Evolutionary conservation across 2,797 vertebrate genomes (phyloP), one percentile per base, ranked within the genome.

Genomic region (Fistularia commersonii): DNA sequence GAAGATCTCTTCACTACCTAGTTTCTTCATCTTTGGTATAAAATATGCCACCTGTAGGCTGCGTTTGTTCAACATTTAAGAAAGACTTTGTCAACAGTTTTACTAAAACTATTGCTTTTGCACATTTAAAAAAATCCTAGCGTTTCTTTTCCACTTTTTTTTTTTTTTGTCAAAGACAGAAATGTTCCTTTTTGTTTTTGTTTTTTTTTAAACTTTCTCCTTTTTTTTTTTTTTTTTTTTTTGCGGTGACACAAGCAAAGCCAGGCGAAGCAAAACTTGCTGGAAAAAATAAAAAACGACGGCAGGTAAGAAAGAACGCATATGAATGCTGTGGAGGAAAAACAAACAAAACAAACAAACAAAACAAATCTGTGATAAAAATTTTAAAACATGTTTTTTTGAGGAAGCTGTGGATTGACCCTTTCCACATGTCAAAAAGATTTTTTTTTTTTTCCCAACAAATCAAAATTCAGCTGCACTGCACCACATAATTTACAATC

Each of bases 11-110:
- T 88, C 90, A 91, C 91, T 90, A 90, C 85, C 91, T 92, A 91
- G 90, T 89, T 89, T 93, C 91, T 93, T 95, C 89, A 91, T 98
- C 95, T 98, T 98, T 98, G 95, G 96, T 98, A 97, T 98, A 95
- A 97, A 97, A 96, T 92, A 91, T 91, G 94, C 92, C 94, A 91
- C 92, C 92, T 92, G 88, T 86, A 87, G 93, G 95, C 94, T 94
- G 92, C 89, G 89, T 92, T 94, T 94, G 91, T 93, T 93, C 81
- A 93, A 94, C 93, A 91, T 92, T 93, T 95, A 93, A 90, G 92
- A 96, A 96, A 95, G 90, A 95, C 92, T 92, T 93, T 94, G 93
- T 95, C 93, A 94, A 94, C 94, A 94, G 93, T 95, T 95, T 94
- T 92, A 93, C 80, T 94, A 93, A 94, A 95, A 93, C 95, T 97